Evolutionary conservation across 2,888 invertebrate genomes (phyloP), one percentile per base, ranked within the genome.

Genomic region (Scrobipalpa atriplicella): DNA sequence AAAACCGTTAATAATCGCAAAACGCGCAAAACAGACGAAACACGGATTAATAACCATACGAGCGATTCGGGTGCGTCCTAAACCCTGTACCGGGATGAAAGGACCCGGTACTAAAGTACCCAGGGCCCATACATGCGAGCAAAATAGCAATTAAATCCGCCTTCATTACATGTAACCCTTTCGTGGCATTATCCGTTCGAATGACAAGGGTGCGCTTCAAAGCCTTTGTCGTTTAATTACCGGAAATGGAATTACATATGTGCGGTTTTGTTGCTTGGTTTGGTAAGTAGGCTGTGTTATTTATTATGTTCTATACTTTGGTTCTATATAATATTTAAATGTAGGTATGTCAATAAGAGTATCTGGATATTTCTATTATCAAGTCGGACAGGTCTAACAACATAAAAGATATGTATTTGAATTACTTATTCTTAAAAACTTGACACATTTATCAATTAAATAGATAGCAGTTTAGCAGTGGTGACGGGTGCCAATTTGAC

Each of bases 61-160:
- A 66, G 36, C 63, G 65, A 68, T 19, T 60, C 69, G 72, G 71
- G 71, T 71, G 70, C 67, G 65, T 43, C 43, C 69, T 60, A 66
- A 70, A 66, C 73, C 75, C 69, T 70, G 66, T 43, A 73, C 69
- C 72, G 63, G 69, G 72, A 75, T 73, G 71, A 76, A 74, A 72
- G 71, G 71, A 71, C 71, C 62, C n/a, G 65, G 66, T 19, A 29
- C 41, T 19, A 2, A 6, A 8, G 58, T 29, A 13, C 38, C 58
- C 13, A 21, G 21, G 16, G 16, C 16, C 60, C 47, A 62, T 36
- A 79, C 79, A 76, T 77, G 78, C 79, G 77, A 75, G 81, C 85
- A 87, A 88, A 89, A 89, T 86, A 85, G 83, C 90, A 90, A 89
- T 90, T 90, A 89, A 85, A 87, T 82, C 81, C 80, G 82, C 84